Evolutionary conservation across 64 coral and sea anemone species (phyloP), one percentile per base, ranked within the genome.

Genomic region (Hydrozoanthus tunicans): DNA sequence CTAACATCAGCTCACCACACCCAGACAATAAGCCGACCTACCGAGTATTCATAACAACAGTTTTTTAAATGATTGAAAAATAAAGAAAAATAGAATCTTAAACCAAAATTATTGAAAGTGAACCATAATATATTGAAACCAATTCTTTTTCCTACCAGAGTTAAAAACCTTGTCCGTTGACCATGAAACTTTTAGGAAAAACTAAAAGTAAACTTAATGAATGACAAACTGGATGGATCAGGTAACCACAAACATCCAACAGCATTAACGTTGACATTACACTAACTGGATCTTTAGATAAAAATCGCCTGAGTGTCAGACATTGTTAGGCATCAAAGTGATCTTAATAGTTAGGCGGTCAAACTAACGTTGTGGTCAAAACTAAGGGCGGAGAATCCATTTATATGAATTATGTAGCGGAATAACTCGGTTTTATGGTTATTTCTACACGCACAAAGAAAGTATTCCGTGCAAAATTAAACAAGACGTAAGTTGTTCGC

Each of bases 341-440:
- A 11, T 13, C 71, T 43, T 51, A 74, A 74, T 51, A 74, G 23
- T 20, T 8, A 74, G 27, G 71, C 26, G 71, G 71, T 10, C 14
- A 74, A 74, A 74, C 71, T 74, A 74, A 74, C 71, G 20, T 74
- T 74, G 71, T 74, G 71, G 71, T 74, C 27, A 9, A 7, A 20
- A 0, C 3, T 11, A 32, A 74, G 32, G 27, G 71, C 65, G 62
- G 27, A 32, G 20, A 25, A 6, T 71, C 5, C n/a, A 17, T 71
- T 17, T 9, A 71, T 6, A 25, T 17, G 71, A 11, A n/a, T 10
- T 74, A 43, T 4, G 51, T 12, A 74, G 71, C 27, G 71, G 26
- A 68, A 74, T 43, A 74, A 24, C 71, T 74, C 71, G 51, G 24
- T 17, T 24, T 43, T 43, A 74, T 71, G 1, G 17, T 51, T 74